Evolutionary conservation across 64 coral and sea anemone species (phyloP), one percentile per base, ranked within the genome.

Genomic region (Porites lutea): DNA sequence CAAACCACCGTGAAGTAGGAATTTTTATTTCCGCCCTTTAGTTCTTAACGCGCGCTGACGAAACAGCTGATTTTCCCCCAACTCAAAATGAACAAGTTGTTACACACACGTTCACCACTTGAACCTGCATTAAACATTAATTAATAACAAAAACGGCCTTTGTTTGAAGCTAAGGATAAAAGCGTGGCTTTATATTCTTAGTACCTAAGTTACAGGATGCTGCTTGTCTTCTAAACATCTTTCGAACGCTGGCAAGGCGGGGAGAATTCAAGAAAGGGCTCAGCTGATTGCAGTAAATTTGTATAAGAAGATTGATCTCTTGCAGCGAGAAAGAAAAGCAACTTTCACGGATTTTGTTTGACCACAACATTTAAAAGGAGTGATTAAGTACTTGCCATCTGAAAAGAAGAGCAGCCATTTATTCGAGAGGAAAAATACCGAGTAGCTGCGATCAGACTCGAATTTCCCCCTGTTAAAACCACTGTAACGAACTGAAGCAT

Each of bases 161-260:
- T 68, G 70, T 91, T 91, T 6, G 59, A 65, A 16, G 43, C 79
- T 20, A 14, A 13, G 52, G 20, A 91, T 91, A 91, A 91, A 91
- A 91, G 89, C 65, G n/a, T 74, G 43, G 55, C 46, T 49, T 65
- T 52, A 21, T 50, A 22, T 52, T 68, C 61, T 67, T 3, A 67
- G 44, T 61, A 21, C 27, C 27, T 18, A 10, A 67, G 61, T 68
- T 49, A 52, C 37, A 19, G 9, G 15, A 68, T 68, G 60, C 47
- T 50, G 13, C 43, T 83, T 46, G 62, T 51, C 46, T 67, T 68
- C 45, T 67, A 10, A 66, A 64, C 44, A 83, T 47, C 37, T 84
- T 13, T 48, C 16, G 9, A 68, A 13, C 19, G 47, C 48, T 84
- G 6, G 7, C 62, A 0, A 83, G 57, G 79, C 9, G 49, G 81